Evolutionary conservation across 2,888 invertebrate species (phyloP), one percentile per base, ranked within the genome.

Genomic region (Rapana venosa): DNA sequence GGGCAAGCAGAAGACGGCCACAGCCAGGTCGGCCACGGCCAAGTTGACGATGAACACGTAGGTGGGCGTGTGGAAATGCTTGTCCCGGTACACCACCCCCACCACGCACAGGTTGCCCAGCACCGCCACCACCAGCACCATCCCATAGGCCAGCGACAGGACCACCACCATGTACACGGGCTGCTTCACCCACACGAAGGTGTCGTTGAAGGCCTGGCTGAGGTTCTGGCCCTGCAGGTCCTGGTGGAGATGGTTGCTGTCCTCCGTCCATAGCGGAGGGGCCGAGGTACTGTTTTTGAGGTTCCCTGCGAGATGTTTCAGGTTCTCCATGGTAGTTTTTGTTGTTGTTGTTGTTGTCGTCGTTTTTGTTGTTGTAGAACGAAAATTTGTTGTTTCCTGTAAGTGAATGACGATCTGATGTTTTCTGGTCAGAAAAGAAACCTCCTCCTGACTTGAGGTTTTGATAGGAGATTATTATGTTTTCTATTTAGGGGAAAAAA

Each of bases 31-130:
- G 0, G 92, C 91, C 15, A 92, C 32, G 20, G 92, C 91, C 90
- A 92, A 88, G 90, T 92, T 92, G 77, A 92, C 92, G 36, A 92
- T 81, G 77, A 92, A 91, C n/a, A 92, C 90, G 88, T 92, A 91
- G 36, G 92, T 92, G 22, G 92, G 91, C 26, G 92, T 91, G 88
- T 92, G 92, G 30, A 92, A 90, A 32, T 91, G 91, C 35, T 89
- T 91, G 90, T 92, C 92, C 83, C 84, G 88, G 83, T 91, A 91
- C n/a, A 92, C 91, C 30, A 91, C 91, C 6, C 88, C 87, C 15
- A 92, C 90, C 32, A 92, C 91, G 77, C 91, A 91, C 77, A 91
- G 70, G 86, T 92, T 92, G 61, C 92, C 92, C 20, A 90, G 47
- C 88, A 92, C 70, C 35, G 92, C 90, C 90, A 92, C 70, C 26